Base-by-base conservation (phyloP, 2,888 invertebrate genomes). In the Agrochola circellaris region DNA sequence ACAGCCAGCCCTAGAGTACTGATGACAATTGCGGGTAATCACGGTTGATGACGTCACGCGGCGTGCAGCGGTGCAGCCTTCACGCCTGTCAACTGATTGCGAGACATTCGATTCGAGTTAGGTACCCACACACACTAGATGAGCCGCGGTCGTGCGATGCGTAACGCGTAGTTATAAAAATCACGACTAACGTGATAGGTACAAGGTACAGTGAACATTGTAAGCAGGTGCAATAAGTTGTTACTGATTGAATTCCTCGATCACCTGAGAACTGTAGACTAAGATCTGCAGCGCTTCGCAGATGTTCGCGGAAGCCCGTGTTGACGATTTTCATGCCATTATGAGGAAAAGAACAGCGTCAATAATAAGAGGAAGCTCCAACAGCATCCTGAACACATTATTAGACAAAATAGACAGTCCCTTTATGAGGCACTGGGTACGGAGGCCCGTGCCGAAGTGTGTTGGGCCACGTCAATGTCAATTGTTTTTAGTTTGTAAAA, bases 41-140 rank as follows among this genome's bases (percentile, higher is more conserved):
- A 95, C 88, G 89, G 90, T 86, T 81, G 88, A 87, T 95, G 95
- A 95, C 95, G 95, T 95, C 95, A 94, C 89, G 68, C 75, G 79
- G 91, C 94, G 93, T 94, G 94, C 93, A 89, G 86, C 89, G 89
- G 88, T 92, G 92, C 94, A 95, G 89, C 96, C 96, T 96, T 96
- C 95, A 94, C 90, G 95, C 89, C 88, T 93, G 92, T 94, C 94
- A 92, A 89, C 93, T 86, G 88, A 88, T 90, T 91, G 92, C 92
- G 91, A 90, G 90, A 86, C 89, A 91, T 91, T 92, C 89, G 89
- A 91, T 90, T 86, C 87, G 76, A 83, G 85, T 79, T 65, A 88
- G 77, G 87, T 66, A 73, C 77, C 77, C 75, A 42, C 61, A 77
- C 82, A 83, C 88, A 88, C 82, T 79, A 69, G 75, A 78, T 82